Evolutionary conservation across 2,888 invertebrate species (phyloP).

Genomic region (Drosophila leonis): DNA sequence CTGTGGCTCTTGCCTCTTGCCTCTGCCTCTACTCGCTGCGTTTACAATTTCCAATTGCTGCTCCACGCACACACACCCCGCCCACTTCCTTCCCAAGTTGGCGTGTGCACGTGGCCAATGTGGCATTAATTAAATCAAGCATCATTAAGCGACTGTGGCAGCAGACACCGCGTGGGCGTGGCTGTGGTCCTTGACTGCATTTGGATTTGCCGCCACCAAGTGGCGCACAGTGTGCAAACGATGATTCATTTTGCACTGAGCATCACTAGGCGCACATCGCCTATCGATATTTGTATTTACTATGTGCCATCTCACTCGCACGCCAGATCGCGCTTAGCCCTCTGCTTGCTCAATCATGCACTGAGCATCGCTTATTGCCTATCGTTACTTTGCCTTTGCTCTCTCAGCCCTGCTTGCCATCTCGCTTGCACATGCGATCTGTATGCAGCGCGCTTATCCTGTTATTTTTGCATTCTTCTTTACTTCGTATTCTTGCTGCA

Average conservation of each 20-base stretch:
- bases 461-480: constrained; percentile 1
- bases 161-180: constrained; percentile 40
- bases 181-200: constrained; percentile 23
- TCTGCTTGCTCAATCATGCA: neutral
- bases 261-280: too few relatives aligned
- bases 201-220: constrained; percentile 27
- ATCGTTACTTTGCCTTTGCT: constrained; percentile 2
- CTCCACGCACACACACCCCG: constrained; percentile 1
- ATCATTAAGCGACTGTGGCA: constrained; percentile 66
- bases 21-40: constrained; percentile 28
- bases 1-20: neutral
- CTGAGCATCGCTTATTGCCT: neutral
- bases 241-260: neutral
- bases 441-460: neutral
- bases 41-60: constrained; percentile 71
- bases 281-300: neutral
- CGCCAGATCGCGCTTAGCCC: neutral
- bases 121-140: constrained; percentile 80
- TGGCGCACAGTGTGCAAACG: constrained; percentile 32
- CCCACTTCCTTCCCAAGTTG: constrained; percentile 23
- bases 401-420: neutral
- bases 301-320: neutral
- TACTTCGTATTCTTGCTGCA: neutral
- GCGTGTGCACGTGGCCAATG: constrained; percentile 66
- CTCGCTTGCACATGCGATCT: neutral